A percentile compares a stretch with the other conserved stretches of the same genome.
These are phyloP conservation scores for Agelastica alni DNA, from an alignment of 2,888 invertebrate species.

Conservation along the genomic window DNA sequence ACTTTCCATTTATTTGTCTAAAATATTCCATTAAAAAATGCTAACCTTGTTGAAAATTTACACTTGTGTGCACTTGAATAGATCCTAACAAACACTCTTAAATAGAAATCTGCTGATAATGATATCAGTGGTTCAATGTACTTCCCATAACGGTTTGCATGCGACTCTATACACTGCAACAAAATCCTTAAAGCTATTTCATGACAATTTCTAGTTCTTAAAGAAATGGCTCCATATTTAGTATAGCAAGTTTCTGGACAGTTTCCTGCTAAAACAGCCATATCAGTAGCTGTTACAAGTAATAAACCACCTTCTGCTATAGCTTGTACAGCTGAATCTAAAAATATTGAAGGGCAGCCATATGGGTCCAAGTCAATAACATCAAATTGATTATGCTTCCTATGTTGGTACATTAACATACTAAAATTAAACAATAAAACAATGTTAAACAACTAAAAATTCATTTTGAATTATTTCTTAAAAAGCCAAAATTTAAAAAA, in stretches of 20 bases:
- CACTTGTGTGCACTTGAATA: constrained; percentile 80
- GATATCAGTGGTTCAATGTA: constrained; percentile 91
- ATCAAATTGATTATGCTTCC: constrained; percentile 73
- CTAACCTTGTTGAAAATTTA: constrained; percentile 80
- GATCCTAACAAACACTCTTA: constrained; percentile 89
- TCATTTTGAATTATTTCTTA: no score
- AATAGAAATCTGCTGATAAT: constrained; percentile 94
- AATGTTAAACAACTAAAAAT: no score
- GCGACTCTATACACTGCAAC: constrained; percentile 85
- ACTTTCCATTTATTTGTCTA: no score
- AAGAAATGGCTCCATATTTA: constrained; percentile 91
- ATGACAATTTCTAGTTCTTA: constrained; percentile 87
- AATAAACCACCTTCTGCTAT: constrained; percentile 83
- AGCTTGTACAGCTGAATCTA: constrained; percentile 86
- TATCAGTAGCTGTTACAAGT: constrained; percentile 96
- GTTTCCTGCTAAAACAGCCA: constrained; percentile 95
- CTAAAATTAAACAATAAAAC: constrained; percentile 64
- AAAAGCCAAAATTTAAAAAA: no score
- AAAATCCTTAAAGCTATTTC: constrained; percentile 96
- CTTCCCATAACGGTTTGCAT: constrained; percentile 90
- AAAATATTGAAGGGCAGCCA: constrained; percentile 90
- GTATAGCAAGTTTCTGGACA: constrained; percentile 88
- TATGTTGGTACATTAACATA: constrained; percentile 82
- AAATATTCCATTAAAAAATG: no score
- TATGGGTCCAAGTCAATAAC: constrained; percentile 97